These are phyloP conservation scores for Athetis lepigone DNA, from an alignment of 2,888 invertebrate genomes.

Conservation along the genomic window DNA sequence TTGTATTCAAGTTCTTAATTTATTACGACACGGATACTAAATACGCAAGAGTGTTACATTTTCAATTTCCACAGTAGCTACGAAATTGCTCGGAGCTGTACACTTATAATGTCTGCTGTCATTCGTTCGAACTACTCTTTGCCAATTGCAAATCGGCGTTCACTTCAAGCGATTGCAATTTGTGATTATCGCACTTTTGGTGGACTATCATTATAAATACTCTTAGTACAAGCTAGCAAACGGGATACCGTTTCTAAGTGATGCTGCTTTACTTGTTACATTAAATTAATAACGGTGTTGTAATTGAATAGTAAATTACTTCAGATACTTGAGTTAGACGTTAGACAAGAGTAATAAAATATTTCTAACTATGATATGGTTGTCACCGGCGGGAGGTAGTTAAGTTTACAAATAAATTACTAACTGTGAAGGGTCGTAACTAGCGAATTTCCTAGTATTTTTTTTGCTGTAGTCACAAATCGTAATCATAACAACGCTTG, in stretches of 20 bases:
- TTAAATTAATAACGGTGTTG: conserved; percentile 47
- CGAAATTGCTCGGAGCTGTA: conserved; percentile 32
- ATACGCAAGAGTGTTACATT: conserved; percentile 24
- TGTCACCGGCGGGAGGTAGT: background rate
- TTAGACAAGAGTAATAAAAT: conserved; percentile 5
- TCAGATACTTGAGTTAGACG: conserved; percentile 9
- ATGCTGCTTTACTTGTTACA: conserved; percentile 31
- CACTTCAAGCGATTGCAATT: conserved; percentile 33
- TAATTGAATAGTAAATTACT: conserved; percentile 52
- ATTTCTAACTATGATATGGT: conserved; percentile 10
- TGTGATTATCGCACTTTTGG: conserved; percentile 37
- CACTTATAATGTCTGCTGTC: conserved; percentile 10
- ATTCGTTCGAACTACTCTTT: conserved; percentile 29
- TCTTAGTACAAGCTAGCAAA: conserved; percentile 17
- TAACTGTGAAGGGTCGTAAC: conserved; percentile 13
- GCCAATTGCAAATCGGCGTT: conserved; percentile 16
- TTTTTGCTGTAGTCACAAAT: conserved; percentile 36
- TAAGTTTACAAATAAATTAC: conserved; percentile 12
- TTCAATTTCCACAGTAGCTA: conserved; percentile 26
- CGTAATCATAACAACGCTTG: conserved; percentile 22
- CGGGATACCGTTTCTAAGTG: conserved; percentile 32
- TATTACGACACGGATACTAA: conserved; percentile 17
- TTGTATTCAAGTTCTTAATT: conserved; percentile 19
- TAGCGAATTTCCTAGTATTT: conserved; percentile 6
- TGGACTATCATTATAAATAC: conserved; percentile 39